A percentile compares a stretch with the other conserved stretches of the same genome.
Conservation (phyloP, 2,888 invertebrate genomes). For the Trachelus troglodyta region DNA sequence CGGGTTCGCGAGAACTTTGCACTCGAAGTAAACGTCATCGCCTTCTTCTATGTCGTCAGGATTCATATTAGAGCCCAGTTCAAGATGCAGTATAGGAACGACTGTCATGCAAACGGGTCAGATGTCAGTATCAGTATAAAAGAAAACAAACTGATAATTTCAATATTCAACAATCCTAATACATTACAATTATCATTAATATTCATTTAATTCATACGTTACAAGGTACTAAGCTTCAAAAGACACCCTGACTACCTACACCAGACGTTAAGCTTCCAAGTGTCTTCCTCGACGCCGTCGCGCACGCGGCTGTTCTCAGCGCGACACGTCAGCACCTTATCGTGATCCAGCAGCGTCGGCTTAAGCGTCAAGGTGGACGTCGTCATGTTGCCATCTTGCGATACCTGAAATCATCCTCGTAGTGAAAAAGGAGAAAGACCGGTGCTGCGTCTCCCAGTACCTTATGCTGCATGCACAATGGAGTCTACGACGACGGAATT, state of each 20-base stretch:
- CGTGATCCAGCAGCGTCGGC: slow-evolving; percentile 83
- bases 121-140: neutral
- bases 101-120: slow-evolving; percentile 67
- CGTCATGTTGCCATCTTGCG: slow-evolving; percentile 84
- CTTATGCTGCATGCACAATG: neutral
- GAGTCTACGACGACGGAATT: neutral
- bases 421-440: neutral
- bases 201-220: neutral
- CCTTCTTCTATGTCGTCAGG: slow-evolving; percentile 84
- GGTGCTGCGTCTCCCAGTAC: neutral
- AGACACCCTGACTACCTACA: slow-evolving; percentile 69
- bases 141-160: no score
- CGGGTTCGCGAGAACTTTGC: slow-evolving; percentile 82
- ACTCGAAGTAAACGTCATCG: slow-evolving; percentile 84
- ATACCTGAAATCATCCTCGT: slow-evolving; percentile 70
- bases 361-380: slow-evolving; percentile 80
- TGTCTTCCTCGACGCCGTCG: slow-evolving; percentile 80
- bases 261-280: slow-evolving; percentile 85
- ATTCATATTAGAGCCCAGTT: slow-evolving; percentile 80
- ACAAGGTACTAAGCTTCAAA: neutral
- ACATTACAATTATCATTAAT: neutral
- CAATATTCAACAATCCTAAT: neutral
- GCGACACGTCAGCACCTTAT: slow-evolving; percentile 81
- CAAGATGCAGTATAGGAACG: slow-evolving; percentile 77
- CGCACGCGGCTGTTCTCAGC: slow-evolving; percentile 82